Evolutionary conservation across 2,888 invertebrate species (phyloP).

Genomic region (Tenthredo scrophulariae): DNA sequence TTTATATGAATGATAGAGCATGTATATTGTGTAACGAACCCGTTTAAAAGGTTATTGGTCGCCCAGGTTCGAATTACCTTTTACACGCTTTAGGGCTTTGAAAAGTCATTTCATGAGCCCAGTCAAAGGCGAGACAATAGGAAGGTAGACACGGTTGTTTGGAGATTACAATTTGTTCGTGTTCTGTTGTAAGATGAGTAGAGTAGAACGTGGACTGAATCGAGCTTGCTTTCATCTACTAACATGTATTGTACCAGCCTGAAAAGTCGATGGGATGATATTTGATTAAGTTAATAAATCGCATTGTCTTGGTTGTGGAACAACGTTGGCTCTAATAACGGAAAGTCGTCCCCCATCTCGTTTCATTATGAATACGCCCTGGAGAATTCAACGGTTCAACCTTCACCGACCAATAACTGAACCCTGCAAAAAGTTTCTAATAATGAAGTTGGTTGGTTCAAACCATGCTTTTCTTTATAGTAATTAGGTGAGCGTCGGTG

Average conservation of each 20-base stretch:
- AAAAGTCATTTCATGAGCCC: slow-evolving; percentile 3
- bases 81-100: neutral
- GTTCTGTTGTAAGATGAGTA: slow-evolving; percentile 12
- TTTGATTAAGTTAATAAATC: slow-evolving; percentile 44
- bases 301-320: slow-evolving; percentile 31
- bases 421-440: slow-evolving; percentile 25
- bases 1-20: neutral
- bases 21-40: neutral
- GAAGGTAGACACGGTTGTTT: slow-evolving; percentile 9
- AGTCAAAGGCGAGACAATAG: slow-evolving; percentile 38
- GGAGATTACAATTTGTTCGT: slow-evolving; percentile 12
- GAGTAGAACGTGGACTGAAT: slow-evolving; percentile 14
- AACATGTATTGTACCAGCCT: slow-evolving; percentile 7
- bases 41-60: slow-evolving; percentile 17
- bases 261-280: slow-evolving; percentile 9
- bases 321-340: slow-evolving; percentile 27
- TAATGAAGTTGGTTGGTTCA: slow-evolving; percentile 32
- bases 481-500: slow-evolving; percentile 22
- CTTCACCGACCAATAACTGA: slow-evolving; percentile 31
- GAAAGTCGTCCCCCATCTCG: slow-evolving; percentile 16
- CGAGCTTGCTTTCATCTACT: slow-evolving; percentile 1
- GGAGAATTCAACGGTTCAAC: neutral
- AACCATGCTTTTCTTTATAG: slow-evolving; percentile 31
- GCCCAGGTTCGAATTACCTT: slow-evolving; percentile 18
- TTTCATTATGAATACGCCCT: slow-evolving; percentile 32